Evolutionary conservation across 2,888 invertebrate species (phyloP), one percentile per base, ranked within the genome.

Genomic region (Drosophila histrio): DNA sequence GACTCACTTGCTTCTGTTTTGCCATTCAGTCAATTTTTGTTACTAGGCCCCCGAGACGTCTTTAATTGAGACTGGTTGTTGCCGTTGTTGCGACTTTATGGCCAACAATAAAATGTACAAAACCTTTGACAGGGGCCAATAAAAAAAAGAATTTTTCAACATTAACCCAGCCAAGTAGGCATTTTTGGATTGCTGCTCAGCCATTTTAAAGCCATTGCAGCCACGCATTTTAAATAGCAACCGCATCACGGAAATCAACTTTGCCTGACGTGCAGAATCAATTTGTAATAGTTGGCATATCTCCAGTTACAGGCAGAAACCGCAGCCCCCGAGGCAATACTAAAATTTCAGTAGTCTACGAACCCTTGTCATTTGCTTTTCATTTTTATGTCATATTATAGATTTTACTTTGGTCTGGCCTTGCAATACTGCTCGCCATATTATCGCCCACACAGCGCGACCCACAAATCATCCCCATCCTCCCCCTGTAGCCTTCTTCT

Each of bases 231-330:
- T 76, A 69, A 73, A 22, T 19, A 47, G 52, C 19, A 39, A 60
- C 46, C 68, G 60, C 62, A 76, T 58, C 59, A 65, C 54, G 64
- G 60, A 76, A 66, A 68, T 73, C 87, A 57, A 74, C 63, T 58
- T 58, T 72, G 67, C 56, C 30, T 43, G 50, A 49, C 72, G 75
- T 58, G 69, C 67, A 58, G 77, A 82, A 79, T 84, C 88, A 84
- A 84, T 84, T 84, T 84, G 83, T 84, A 86, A 88, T 88, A 83
- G 83, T 83, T 83, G 80, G 88, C 88, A 86, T 88, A 86, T 84
- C 87, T 79, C 80, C 81, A 79, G 73, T 60, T 58, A 43, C 36
- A 63, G 56, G 44, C 46, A 59, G 57, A 49, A 72, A 67, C 87
- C 82, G 85, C 81, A 82, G 66, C 46, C 53, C 76, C 57, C 46